Conservation (phyloP, 2,113 vertebrate genomes). For the Lepus timidus region DNA sequence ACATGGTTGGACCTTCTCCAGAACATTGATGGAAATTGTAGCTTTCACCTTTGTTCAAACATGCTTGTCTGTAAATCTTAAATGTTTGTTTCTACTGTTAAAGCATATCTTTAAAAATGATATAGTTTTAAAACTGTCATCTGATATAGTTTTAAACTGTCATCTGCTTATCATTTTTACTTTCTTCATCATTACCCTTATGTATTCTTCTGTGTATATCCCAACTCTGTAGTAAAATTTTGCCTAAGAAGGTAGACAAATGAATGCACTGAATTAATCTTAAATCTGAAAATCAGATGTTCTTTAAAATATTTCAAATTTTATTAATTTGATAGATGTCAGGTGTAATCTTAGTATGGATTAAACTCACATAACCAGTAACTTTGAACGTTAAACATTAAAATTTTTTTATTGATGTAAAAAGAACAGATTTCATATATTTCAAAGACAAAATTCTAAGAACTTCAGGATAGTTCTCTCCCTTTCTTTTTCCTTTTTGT, state of each 20-base stretch:
- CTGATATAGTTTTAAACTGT: background rate
- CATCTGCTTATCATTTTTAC: background rate
- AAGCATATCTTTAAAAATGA: background rate
- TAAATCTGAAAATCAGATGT: conserved; percentile 44
- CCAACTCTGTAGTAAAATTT: background rate
- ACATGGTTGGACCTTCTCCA: background rate
- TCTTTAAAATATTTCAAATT: conserved; percentile 57
- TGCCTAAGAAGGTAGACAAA: background rate
- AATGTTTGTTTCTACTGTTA: background rate
- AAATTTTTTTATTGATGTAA: too few species aligned
- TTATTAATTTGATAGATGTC: conserved; percentile 29
- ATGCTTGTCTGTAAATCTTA: background rate
- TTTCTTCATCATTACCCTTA: background rate
- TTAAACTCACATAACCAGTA: conserved; percentile 6
- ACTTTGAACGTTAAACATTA: too few species aligned
- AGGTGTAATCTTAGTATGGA: background rate
- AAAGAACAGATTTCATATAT: too few species aligned
- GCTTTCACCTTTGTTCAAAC: background rate
- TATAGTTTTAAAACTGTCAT: background rate
- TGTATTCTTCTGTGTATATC: background rate
- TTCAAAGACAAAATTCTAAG: too few species aligned
- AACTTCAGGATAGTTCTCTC: too few species aligned
- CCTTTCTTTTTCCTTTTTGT: too few species aligned
- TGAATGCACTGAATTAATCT: background rate
- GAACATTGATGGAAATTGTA: background rate